Conservation (phyloP, 2,888 invertebrate species). For the Bedellia somnulentella region DNA sequence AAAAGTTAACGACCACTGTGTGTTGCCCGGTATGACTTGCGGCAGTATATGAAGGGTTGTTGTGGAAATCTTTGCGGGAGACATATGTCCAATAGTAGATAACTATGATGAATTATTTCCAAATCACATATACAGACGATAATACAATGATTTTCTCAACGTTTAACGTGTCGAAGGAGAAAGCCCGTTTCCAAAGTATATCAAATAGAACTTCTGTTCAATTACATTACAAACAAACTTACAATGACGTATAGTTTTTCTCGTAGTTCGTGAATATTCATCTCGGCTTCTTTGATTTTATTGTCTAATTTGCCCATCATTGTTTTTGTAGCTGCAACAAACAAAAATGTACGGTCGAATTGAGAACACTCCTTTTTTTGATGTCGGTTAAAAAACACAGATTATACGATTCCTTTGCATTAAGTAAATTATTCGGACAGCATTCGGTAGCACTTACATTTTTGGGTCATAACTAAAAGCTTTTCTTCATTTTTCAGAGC, state of each 20-base stretch:
- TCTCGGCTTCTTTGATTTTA: constrained; percentile 41
- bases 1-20: no score
- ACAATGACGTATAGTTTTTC: constrained; percentile 66
- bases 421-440: no score
- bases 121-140: no score
- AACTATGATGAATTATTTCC: background rate
- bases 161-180: background rate
- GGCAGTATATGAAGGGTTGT: background rate
- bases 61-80: background rate
- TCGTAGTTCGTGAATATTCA: constrained; percentile 53
- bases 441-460: no score
- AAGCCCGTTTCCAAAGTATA: no score
- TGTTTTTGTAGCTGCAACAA: constrained; percentile 35
- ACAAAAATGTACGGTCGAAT: constrained; percentile 1
- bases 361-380: no score
- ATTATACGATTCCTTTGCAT: no score
- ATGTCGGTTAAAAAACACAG: no score
- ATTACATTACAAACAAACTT: constrained; percentile 20
- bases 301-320: constrained; percentile 40
- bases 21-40: no score
- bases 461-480: constrained; percentile 41
- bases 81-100: background rate
- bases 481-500: constrained; percentile 48
- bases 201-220: no score
- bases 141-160: background rate